Base-by-base conservation (phyloP, 1,140 invertebrate species). In the Drosophila jambulina region DNA sequence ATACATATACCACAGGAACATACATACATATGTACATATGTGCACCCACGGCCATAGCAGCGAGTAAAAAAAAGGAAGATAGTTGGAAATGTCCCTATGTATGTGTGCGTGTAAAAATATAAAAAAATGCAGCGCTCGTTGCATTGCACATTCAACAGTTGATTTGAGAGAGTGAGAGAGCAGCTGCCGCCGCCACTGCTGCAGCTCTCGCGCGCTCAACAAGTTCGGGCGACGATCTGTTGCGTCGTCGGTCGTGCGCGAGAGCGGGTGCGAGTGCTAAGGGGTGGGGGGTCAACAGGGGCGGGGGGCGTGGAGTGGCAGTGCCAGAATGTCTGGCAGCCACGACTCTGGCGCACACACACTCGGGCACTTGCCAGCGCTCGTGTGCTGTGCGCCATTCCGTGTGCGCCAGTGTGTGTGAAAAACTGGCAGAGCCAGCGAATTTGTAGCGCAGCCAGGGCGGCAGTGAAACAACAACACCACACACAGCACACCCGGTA, bases 321-420 rank as follows among this genome's bases (percentile, higher is more conserved):
- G 86, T 83, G 87, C 85, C 91, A 91, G 80, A 91, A 91, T 85
- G 91, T 91, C 82, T 93, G 85, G 74, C 85, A 86, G 91, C 72
- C 75, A 90, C 85, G 85, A 90, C 81, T 80, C 63, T 77, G 72
- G 48, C 76, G 32, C 74, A 74, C 68, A 51, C n/a, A 51, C 42
- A 63, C 32, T 23, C 8, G 27, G 29, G 13, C 53, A 56, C 53
- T 56, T 56, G 53, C 34, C n/a, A 56, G 34, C 34, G 21, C 53
- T 25, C 21, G 53, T 56, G 21, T 54, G 49, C 49, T 23, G 53
- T 36, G 21, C 32, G 32, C 42, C 21, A 19, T 38, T n/a, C 49
- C 6, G 42, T 46, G 17, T 56, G 58, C 32, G 48, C 46, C 46
- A 27, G 34, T 48, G 25, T 65, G 67, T 81, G 56, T 77, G 64